Percentiles rank a stretch among this genome's conserved stretches.
phyloP scores from a whole-genome alignment of 2,113 vertebrate species.

The Platycercus adscitus region DNA sequence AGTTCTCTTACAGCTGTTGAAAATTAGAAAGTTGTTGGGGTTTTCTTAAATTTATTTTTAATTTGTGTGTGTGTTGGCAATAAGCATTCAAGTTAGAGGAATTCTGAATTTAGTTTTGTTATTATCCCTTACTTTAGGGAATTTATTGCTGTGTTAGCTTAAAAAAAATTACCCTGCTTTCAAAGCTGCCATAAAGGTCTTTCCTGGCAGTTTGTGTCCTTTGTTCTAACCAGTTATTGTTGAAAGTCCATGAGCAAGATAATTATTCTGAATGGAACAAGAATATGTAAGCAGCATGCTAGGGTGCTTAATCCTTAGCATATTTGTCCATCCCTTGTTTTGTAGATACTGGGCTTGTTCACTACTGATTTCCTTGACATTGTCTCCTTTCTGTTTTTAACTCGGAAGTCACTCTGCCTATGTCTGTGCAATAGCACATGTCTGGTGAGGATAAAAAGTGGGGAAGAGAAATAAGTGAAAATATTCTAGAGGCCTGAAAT shows the following conservation, averaged over 20 bases:
- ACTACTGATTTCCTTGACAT: background rate
- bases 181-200: background rate
- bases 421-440: background rate
- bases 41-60: background rate
- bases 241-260: background rate
- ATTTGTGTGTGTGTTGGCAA: background rate
- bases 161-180: background rate
- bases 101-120: background rate
- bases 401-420: background rate
- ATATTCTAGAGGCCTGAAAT: background rate
- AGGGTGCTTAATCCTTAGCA: background rate
- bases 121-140: background rate
- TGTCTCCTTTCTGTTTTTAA: background rate
- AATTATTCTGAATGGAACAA: background rate
- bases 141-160: background rate
- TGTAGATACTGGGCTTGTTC: background rate
- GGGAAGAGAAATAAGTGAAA: background rate
- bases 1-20: background rate
- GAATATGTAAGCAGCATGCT: background rate
- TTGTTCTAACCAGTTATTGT: background rate
- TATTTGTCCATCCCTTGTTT: background rate
- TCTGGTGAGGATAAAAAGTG: background rate
- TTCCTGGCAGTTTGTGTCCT: background rate
- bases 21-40: background rate
- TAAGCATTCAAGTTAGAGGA: background rate